phyloP scores from a whole-genome alignment of 2,113 vertebrate species.

The Panthera tigris region DNA sequence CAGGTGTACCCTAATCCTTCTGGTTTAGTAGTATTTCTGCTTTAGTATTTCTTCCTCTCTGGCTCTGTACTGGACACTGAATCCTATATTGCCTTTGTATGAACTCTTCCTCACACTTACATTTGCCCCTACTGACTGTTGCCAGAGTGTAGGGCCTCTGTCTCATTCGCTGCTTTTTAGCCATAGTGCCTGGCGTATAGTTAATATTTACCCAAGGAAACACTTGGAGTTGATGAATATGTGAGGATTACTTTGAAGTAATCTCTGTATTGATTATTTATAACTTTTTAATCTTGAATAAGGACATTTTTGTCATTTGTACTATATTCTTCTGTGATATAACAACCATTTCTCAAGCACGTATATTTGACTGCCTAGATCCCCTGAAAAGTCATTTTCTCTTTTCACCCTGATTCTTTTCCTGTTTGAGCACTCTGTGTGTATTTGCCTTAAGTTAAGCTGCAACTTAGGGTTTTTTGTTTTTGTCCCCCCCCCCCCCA shows the following conservation, averaged over 20 bases:
- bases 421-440: background rate
- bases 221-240: background rate
- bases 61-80: rapidly evolving
- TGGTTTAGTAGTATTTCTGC: background rate
- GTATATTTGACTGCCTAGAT: background rate
- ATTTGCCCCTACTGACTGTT: background rate
- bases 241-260: background rate
- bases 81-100: background rate
- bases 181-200: background rate
- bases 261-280: background rate
- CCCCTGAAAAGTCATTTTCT: background rate
- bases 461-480: background rate
- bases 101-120: background rate
- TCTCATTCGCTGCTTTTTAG: background rate
- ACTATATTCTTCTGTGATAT: background rate
- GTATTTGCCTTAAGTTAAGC: slow-evolving; percentile 38
- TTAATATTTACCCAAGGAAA: background rate
- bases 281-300: background rate
- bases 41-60: background rate
- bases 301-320: background rate
- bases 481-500: background rate
- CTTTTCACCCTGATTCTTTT: background rate
- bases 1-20: background rate
- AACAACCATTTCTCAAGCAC: background rate
- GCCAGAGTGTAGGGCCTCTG: background rate